These are phyloP conservation scores for Dioctria linearis DNA, from an alignment of 2,888 invertebrate species.

Conservation along the genomic window DNA sequence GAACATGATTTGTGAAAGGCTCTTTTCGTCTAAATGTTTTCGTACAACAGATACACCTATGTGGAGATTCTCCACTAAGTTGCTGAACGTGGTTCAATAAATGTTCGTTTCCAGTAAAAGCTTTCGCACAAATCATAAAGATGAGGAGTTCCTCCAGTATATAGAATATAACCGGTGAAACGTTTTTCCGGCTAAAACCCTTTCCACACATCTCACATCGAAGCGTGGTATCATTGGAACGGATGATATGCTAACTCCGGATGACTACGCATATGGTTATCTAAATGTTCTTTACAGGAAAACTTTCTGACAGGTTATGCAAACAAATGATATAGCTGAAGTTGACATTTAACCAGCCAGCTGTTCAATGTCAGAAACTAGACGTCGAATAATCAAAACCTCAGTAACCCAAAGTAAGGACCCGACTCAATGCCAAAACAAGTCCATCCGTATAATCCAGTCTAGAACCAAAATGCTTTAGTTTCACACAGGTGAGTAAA, in stretches of 20 bases:
- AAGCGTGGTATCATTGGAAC: constrained; percentile 90
- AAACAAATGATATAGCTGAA: constrained; percentile 87
- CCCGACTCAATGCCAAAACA: no score
- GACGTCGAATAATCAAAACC: no score
- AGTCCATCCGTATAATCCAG: no score
- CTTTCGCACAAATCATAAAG: constrained; percentile 90
- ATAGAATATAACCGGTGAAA: constrained; percentile 91
- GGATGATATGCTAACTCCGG: no score
- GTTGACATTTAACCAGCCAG: no score
- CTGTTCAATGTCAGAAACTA: no score
- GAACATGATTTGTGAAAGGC: constrained; percentile 87
- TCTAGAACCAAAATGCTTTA: no score
- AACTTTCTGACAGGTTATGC: constrained; percentile 89
- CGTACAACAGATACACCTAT: constrained; percentile 73
- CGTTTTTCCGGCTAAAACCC: constrained; percentile 90
- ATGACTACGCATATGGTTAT: constrained; percentile 90
- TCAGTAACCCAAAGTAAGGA: no score
- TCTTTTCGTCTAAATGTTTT: constrained; percentile 85
- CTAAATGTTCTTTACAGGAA: constrained; percentile 89
- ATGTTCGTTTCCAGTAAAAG: constrained; percentile 85
- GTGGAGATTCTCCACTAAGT: constrained; percentile 82
- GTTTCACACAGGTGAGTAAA: no score
- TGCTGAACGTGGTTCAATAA: constrained; percentile 88
- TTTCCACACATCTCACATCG: constrained; percentile 91
- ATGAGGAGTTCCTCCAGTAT: constrained; percentile 88